Conservation (phyloP, 2,797 vertebrate species). For the Falco berigora region DNA sequence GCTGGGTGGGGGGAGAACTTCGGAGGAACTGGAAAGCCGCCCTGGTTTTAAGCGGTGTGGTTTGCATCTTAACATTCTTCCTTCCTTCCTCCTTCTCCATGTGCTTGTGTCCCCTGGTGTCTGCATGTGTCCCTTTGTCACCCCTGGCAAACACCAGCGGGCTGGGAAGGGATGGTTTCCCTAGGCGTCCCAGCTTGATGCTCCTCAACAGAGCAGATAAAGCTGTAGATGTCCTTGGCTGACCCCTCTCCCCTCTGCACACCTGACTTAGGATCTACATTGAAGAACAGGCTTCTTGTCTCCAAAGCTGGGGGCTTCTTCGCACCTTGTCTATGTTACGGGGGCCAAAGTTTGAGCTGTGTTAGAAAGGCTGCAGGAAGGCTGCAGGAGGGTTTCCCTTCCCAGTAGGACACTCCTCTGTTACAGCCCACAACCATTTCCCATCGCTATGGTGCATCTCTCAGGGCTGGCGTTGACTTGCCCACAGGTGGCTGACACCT, state of each 20-base stretch:
- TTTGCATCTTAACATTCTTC: not conserved
- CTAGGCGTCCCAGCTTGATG: not conserved
- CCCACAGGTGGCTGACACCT: not conserved
- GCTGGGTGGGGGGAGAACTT: slow-evolving; percentile 14
- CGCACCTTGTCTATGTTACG: not conserved
- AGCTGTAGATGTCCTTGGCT: not conserved
- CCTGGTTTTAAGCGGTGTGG: not conserved
- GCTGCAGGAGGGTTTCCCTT: not conserved
- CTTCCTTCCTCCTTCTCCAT: not conserved
- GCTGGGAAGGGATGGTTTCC: not conserved
- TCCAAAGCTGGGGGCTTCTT: not conserved
- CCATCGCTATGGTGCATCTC: not conserved
- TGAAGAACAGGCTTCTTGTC: not conserved
- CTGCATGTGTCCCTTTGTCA: slow-evolving; percentile 3
- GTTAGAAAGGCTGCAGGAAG: not conserved
- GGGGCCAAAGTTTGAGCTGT: not conserved
- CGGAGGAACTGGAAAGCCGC: not conserved
- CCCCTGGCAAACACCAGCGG: not conserved
- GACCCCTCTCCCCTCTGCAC: not conserved
- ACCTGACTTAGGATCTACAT: not conserved
- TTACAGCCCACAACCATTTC: not conserved
- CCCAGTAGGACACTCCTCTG: not conserved
- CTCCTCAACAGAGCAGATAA: not conserved
- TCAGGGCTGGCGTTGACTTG: not conserved
- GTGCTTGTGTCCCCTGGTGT: not conserved